Conservation (phyloP, 2,113 vertebrate species). For the Mugil cephalus region DNA sequence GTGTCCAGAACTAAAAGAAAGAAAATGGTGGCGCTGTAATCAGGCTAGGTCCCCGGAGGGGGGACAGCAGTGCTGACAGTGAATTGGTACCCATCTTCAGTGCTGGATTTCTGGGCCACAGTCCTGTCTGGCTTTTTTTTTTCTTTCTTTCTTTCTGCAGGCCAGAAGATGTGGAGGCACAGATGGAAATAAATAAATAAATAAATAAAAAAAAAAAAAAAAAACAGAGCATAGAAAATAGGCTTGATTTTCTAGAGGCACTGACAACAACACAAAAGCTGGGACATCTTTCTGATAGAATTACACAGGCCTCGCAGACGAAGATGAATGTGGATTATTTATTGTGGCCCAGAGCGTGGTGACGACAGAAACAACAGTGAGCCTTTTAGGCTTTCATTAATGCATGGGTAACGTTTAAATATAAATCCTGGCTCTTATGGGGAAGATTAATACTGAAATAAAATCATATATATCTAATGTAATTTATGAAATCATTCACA, state of each 20-base stretch:
- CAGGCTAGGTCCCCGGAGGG: slow-evolving; percentile 74
- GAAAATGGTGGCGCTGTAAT: slow-evolving; percentile 73
- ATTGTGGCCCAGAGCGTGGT: not conserved
- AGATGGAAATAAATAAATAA: not conserved
- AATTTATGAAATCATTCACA: too few relatives aligned
- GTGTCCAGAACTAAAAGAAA: slow-evolving; percentile 52
- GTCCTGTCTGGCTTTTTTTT: slow-evolving; percentile 48
- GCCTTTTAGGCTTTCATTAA: too few relatives aligned
- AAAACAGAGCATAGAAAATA: not conserved
- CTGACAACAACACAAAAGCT: slow-evolving; percentile 39
- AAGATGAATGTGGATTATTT: slow-evolving; percentile 8
- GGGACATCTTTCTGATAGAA: slow-evolving; percentile 22
- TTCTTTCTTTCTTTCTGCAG: too few relatives aligned
- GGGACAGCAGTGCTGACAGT: slow-evolving; percentile 68
- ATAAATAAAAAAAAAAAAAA: not conserved
- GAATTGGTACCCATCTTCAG: slow-evolving; percentile 60
- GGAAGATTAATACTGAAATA: too few relatives aligned
- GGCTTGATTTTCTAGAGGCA: slow-evolving; percentile 26
- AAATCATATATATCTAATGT: too few relatives aligned
- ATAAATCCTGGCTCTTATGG: too few relatives aligned
- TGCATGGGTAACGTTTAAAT: too few relatives aligned
- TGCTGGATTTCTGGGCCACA: slow-evolving; percentile 73
- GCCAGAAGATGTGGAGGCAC: not conserved
- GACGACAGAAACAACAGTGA: not conserved
- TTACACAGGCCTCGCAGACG: slow-evolving; percentile 27